Conservation (phyloP, 2,797 vertebrate genomes). For the Euthynnus affinis region DNA sequence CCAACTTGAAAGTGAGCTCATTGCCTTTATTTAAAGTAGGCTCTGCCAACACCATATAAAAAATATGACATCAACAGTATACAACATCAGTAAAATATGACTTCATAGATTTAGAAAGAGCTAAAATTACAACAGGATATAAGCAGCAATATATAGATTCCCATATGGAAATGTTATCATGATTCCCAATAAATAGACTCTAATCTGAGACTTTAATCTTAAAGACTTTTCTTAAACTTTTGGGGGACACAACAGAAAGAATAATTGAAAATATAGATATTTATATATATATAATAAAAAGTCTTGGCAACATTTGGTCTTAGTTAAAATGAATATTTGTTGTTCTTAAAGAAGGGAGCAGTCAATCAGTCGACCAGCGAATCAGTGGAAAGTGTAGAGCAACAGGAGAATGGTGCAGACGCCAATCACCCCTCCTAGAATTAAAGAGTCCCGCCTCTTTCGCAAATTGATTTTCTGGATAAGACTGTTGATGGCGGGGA, state of each 20-base stretch:
- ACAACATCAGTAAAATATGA: constrained; percentile 29
- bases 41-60: constrained; percentile 11
- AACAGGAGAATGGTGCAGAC: constrained; percentile 94
- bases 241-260: background rate
- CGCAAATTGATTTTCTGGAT: constrained; percentile 97
- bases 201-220: constrained; percentile 24
- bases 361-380: background rate
- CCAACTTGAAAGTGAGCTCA: constrained; percentile 64
- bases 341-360: background rate
- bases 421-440: constrained; percentile 91
- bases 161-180: constrained; percentile 30
- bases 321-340: constrained; percentile 12
- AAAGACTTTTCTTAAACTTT: constrained; percentile 23
- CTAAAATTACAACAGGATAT: constrained; percentile 29
- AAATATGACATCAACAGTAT: constrained; percentile 25
- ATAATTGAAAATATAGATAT: constrained; percentile 5
- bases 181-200: constrained; percentile 61
- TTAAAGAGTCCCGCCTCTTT: constrained; percentile 95
- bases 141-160: constrained; percentile 40
- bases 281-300: constrained; percentile 6
- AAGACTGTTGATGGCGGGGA: constrained; percentile 95
- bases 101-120: constrained; percentile 40
- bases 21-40: constrained; percentile 61
- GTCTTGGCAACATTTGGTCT: background rate
- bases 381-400: constrained; percentile 95